Percentiles rank a stretch among this genome's conserved stretches.
Evolutionary conservation across 2,888 invertebrate genomes (phyloP).

Genomic region (Dolichopus griseipennis): DNA sequence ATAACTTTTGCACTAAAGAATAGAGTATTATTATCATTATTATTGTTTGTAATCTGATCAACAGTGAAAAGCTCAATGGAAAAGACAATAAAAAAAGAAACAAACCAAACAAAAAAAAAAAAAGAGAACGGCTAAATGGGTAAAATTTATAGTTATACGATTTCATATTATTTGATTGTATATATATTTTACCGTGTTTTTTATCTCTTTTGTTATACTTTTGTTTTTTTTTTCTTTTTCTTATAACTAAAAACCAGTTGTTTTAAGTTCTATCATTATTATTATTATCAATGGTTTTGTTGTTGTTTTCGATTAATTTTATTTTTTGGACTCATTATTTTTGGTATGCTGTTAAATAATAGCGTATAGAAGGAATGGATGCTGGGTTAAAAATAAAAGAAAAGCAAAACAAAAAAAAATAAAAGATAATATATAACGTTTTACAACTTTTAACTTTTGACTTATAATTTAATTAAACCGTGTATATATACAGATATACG

Average conservation of each 20-base stretch:
- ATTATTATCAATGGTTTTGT: neutral
- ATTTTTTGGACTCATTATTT: neutral
- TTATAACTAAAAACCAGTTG: neutral
- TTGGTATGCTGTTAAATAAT: conserved; percentile 1
- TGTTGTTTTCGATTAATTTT: neutral
- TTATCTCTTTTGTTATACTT: neutral
- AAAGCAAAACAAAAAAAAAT: neutral
- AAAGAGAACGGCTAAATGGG: neutral
- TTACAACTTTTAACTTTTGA: neutral
- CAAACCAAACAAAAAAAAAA: no score
- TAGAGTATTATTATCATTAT: neutral
- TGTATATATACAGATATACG: neutral
- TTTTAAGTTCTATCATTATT: neutral
- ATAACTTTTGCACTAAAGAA: neutral
- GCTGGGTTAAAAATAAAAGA: neutral
- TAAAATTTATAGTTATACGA: neutral
- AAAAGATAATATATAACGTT: neutral
- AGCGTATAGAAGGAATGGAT: neutral
- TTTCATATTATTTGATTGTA: neutral
- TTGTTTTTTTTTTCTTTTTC: no score
- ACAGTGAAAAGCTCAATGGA: neutral
- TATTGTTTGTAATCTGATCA: conserved; percentile 1
- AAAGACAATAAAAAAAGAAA: no score
- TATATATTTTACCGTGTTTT: neutral
- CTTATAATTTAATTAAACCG: neutral